Conservation (phyloP, 30 jellyfish, hydroid and myxozoan genomes). For the Pseudorhiza aurosa region DNA sequence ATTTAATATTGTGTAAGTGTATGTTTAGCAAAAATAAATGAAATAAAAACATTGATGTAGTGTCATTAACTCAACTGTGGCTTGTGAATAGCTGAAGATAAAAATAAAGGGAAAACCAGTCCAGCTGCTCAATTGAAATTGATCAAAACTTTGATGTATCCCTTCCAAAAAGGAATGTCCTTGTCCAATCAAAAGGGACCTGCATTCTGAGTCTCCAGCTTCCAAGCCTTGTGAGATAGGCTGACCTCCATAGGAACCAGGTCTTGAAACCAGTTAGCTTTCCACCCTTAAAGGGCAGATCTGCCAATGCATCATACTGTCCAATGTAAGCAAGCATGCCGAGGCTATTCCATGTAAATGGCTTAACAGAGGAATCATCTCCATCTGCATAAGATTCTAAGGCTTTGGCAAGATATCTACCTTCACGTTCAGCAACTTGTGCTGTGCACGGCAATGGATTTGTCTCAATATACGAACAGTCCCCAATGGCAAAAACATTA, state of each 20-base stretch:
- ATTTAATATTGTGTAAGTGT: no score
- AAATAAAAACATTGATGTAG: no score
- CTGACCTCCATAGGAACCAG: constrained; percentile 98
- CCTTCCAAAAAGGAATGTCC: constrained; percentile 96
- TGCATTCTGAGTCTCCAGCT: constrained; percentile 98
- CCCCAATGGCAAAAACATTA: constrained; percentile 91
- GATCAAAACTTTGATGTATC: constrained; percentile 83
- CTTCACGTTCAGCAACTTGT: constrained; percentile 97
- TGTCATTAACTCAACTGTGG: no score
- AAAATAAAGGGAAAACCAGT: no score
- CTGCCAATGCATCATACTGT: constrained; percentile 89
- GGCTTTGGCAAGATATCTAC: constrained; percentile 77
- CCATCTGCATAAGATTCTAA: constrained; percentile 43
- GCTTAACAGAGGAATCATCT: constrained; percentile 24
- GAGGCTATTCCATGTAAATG: constrained; percentile 68
- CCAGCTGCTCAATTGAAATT: no score
- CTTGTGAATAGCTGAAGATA: no score
- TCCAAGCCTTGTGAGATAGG: constrained; percentile 89
- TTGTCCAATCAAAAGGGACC: constrained; percentile 97
- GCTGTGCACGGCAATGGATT: constrained; percentile 88
- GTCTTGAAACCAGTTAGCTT: constrained; percentile 90
- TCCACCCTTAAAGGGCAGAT: constrained; percentile 87
- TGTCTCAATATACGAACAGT: constrained; percentile 78
- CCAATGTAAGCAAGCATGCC: constrained; percentile 99
- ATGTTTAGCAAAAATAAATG: no score